Base-by-base conservation (phyloP, 2,888 invertebrate genomes). In the Callimorpha dominula region DNA sequence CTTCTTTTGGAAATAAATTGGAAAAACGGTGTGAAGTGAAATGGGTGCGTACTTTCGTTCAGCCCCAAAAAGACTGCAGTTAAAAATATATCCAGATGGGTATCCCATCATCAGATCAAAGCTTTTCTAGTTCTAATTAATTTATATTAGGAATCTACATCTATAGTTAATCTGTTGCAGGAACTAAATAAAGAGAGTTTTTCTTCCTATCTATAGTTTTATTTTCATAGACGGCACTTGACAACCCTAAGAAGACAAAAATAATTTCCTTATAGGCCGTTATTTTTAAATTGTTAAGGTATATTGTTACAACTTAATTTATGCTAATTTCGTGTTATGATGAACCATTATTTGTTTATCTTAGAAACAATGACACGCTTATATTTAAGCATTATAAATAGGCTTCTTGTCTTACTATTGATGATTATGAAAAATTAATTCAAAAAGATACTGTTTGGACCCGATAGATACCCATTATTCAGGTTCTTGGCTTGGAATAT, bases 401-500 rank as follows among this genome's bases (percentile, higher is more conserved):
- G 65, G 69, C 73, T 72, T 65, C 73, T 52, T 73, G 72, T 75
- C 68, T 74, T 75, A 68, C 52, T 64, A 54, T 46, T 63, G 57
- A 84, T 83, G 81, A 80, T 73, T 60, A 17, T 74, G 64, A 49
- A 67, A 80, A 82, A 81, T 83, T 83, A 79, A 83, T 80, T 80
- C 84, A 69, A 68, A 14, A 60, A 60, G 64, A 70, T 52, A 70
- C 74, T 74, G 73, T 81, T 65, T 54, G n/a, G 15, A n/a, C n/a
- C 42, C 20, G 50, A 12, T 43, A 12, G 20, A 52, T 66, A 68
- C 67, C 54, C 31, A 15, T 57, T 68, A 42, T 20, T 20, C 43
- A 60, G 9, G 46, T 20, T 31, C 49, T 46, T 60, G 31, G 11
- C 43, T 31, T 68, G 6, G 17, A 49, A 60, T 60, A 68, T 20